Percentiles rank a stretch among this genome's conserved stretches.
Conservation (phyloP, 2,888 invertebrate species). For the Agrotis segetum region DNA sequence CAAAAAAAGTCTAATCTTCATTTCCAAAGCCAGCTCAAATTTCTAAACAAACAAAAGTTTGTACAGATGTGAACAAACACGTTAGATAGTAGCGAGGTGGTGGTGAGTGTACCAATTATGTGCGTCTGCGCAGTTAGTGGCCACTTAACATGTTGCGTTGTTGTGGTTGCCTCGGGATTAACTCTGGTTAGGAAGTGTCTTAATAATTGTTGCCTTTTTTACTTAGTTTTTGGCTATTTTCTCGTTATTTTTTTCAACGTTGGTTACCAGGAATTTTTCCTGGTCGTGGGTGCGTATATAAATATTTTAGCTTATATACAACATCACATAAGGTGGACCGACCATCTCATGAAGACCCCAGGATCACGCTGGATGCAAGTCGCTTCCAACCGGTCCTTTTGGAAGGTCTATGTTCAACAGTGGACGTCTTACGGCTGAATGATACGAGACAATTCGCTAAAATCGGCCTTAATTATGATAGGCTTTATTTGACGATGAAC, state of each 20-base stretch:
- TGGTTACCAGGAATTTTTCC: too few relatives aligned
- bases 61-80: constrained; percentile 61
- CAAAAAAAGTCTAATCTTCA: constrained; percentile 26
- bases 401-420: too few relatives aligned
- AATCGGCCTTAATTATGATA: too few relatives aligned
- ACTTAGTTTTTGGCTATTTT: background rate
- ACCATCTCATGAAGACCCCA: too few relatives aligned
- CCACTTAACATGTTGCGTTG: constrained; percentile 59
- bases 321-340: too few relatives aligned
- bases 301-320: too few relatives aligned
- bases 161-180: constrained; percentile 48
- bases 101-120: constrained; percentile 64
- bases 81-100: constrained; percentile 20
- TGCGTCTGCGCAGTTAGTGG: constrained; percentile 57
- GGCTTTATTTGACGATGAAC: too few relatives aligned
- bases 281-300: too few relatives aligned
- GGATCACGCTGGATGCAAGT: too few relatives aligned
- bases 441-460: too few relatives aligned
- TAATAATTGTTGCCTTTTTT: constrained; percentile 19
- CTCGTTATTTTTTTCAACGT: background rate
- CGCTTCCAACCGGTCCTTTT: too few relatives aligned
- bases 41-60: constrained; percentile 38
- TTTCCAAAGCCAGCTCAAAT: constrained; percentile 46
- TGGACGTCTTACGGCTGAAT: too few relatives aligned
- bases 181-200: constrained; percentile 12